phyloP scores from a whole-genome alignment of 2,797 vertebrate genomes.

The Rhinoraja longicauda region DNA sequence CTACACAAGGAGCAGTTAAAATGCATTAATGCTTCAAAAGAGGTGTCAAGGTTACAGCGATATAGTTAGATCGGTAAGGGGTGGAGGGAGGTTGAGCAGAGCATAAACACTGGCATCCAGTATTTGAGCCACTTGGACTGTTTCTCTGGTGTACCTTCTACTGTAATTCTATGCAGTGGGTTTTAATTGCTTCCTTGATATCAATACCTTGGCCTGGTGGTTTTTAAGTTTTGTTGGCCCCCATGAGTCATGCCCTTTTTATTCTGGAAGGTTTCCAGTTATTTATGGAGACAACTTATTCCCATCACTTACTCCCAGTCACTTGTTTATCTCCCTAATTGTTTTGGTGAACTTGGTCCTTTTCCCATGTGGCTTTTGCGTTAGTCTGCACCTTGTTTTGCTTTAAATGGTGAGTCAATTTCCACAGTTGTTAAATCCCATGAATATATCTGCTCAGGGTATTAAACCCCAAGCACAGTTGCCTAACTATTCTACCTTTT shows the following conservation, averaged over 20 bases:
- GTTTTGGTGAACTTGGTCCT: neutral
- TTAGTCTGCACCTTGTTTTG: neutral
- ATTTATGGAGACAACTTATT: neutral
- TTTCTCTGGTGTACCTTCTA: neutral
- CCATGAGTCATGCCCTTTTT: neutral
- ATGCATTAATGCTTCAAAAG: neutral
- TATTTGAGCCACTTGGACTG: neutral
- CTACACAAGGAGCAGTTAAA: neutral
- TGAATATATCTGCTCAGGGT: neutral
- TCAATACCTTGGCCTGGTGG: neutral
- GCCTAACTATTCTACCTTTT: neutral
- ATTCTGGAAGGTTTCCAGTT: conserved; percentile 1
- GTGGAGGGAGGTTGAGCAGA: neutral
- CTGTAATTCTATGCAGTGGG: neutral
- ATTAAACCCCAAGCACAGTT: neutral
- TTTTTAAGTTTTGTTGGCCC: neutral
- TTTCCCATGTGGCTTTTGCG: neutral
- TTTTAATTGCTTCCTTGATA: neutral
- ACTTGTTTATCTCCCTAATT: neutral
- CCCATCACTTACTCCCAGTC: neutral
- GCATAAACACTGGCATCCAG: too few relatives aligned
- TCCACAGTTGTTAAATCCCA: neutral
- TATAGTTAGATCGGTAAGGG: neutral
- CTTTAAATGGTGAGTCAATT: neutral
- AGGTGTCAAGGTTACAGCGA: neutral